phyloP scores from a whole-genome alignment of 2,113 vertebrate genomes.

The Amphilophus citrinellus region DNA sequence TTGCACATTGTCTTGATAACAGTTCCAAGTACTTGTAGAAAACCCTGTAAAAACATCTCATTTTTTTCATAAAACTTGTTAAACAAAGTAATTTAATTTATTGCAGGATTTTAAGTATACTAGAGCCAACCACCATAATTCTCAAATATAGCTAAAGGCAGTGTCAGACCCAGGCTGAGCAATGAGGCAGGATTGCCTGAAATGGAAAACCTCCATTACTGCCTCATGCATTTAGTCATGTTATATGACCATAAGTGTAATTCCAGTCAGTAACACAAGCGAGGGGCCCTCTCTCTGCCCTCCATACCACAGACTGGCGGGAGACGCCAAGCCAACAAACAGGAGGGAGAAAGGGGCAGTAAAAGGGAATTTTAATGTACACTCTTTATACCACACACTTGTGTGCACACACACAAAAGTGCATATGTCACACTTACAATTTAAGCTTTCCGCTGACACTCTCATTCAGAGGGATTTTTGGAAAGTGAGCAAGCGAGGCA shows the following conservation, averaged over 20 bases:
- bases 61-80: neutral
- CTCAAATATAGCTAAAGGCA: neutral
- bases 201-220: constrained; percentile 55
- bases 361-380: constrained; percentile 60
- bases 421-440: constrained; percentile 60
- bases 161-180: neutral
- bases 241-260: constrained; percentile 73
- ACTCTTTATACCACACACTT: constrained; percentile 19
- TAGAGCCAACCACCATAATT: neutral
- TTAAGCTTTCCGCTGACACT: constrained; percentile 58
- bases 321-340: constrained; percentile 59
- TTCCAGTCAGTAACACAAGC: constrained; percentile 72
- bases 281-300: constrained; percentile 64
- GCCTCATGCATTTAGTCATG: constrained; percentile 58
- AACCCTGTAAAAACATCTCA: neutral
- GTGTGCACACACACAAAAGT: neutral
- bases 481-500: constrained; percentile 22
- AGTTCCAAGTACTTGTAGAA: neutral
- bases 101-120: neutral
- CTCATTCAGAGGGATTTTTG: constrained; percentile 27
- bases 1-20: neutral
- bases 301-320: constrained; percentile 74
- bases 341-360: constrained; percentile 26
- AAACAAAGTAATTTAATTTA: neutral
- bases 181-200: constrained; percentile 1